Evolutionary conservation across 2,113 vertebrate species (phyloP), one percentile per base, ranked within the genome.

Genomic region (Xenopus laevis): DNA sequence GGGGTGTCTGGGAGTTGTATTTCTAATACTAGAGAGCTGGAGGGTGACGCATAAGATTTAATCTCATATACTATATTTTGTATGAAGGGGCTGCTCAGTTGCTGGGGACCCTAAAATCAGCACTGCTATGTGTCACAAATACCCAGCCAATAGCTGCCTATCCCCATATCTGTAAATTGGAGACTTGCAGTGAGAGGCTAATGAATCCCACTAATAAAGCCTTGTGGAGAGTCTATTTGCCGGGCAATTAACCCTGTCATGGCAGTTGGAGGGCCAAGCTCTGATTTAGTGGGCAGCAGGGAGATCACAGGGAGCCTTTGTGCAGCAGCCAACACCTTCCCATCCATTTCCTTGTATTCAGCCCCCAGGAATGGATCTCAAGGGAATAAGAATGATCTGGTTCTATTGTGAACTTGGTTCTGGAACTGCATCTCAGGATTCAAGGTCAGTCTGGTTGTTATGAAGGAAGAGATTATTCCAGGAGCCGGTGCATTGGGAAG

Each of bases 221-320:
- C 21, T 61, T 27, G 62, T 23, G 46, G 47, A 10, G 57, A 72
- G 52, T 50, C 70, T 44, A 70, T 70, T 79, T 68, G 21, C 59
- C 33, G 46, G 10, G 0, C 40, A 59, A 71, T 44, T 30, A 79
- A 71, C 30, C 78, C 58, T 53, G 53, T 10, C 13, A 58, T 71
- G 60, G 55, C 15, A 10, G 47, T 72, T 1, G 23, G 27, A 65
- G 65, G n/a, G 6, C 62, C 52, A 55, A 44, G 52, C 52, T 17
- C 12, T 40, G 46, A 45, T 68, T 40, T 57, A 65, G 44, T 55
- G 17, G n/a, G 4, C 18, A 7, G 60, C 13, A 57, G 72, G 6
- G 50, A 20, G 58, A 40, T 45, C 3, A 60, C 33, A 44, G 40
- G 13, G 10, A 10, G 55, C 16, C 5, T 46, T 0, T 10, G 65